Conservation (phyloP, 2,888 invertebrate species). For the Taphrorychus bicolor region DNA sequence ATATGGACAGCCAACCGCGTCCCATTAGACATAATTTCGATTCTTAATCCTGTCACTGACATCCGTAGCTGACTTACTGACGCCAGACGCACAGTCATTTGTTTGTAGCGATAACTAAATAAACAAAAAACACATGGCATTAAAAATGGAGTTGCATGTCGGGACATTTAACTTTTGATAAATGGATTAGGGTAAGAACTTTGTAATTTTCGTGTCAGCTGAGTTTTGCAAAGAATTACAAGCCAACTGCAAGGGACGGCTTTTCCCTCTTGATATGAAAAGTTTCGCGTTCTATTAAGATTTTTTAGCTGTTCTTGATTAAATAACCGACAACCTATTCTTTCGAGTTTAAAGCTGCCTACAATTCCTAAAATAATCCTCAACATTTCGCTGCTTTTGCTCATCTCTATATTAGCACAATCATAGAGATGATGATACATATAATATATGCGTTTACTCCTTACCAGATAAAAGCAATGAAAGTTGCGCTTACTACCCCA, state of each 20-base stretch:
- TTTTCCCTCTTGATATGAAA: not conserved
- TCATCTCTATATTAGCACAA: no score
- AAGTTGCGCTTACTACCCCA: no score
- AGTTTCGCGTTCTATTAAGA: not conserved
- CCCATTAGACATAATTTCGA: slow-evolving; percentile 13
- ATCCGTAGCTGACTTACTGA: slow-evolving; percentile 33
- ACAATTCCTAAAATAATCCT: no score
- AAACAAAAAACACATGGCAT: not conserved
- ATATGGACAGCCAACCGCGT: slow-evolving; percentile 7
- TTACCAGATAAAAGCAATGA: no score
- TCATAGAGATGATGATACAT: no score
- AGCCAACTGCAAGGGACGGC: not conserved
- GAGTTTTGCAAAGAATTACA: no score
- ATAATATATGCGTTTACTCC: no score
- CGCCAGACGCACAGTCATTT: slow-evolving; percentile 31
- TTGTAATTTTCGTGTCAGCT: slow-evolving; percentile 2
- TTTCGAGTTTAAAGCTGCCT: not conserved
- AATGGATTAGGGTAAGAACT: slow-evolving; percentile 2
- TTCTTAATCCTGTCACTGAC: slow-evolving; percentile 31
- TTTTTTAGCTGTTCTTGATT: not conserved
- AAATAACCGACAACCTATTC: not conserved
- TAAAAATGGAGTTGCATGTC: slow-evolving; percentile 4
- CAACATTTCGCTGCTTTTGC: no score
- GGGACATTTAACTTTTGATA: not conserved
- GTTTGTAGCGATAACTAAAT: not conserved